These are phyloP conservation scores for Aricia artaxerxes DNA, from an alignment of 2,888 invertebrate genomes.

Conservation along the genomic window DNA sequence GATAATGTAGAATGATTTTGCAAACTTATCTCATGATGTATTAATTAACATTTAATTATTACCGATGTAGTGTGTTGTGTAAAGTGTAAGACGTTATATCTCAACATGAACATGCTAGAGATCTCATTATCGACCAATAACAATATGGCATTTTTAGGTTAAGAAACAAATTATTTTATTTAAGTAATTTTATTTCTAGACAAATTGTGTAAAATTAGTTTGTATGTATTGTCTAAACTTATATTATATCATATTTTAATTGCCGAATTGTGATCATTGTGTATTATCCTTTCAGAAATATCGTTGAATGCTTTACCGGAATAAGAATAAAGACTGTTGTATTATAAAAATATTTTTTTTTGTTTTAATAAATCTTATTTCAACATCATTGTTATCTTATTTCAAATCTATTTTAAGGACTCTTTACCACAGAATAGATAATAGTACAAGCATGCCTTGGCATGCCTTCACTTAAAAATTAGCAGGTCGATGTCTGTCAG, in stretches of 20 bases:
- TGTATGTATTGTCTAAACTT: constrained; percentile 53
- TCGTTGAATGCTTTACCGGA: constrained; percentile 74
- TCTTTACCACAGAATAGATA: too few species aligned
- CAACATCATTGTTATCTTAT: constrained; percentile 47
- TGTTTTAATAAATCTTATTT: constrained; percentile 69
- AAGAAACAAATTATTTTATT: constrained; percentile 61
- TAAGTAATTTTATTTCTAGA: constrained; percentile 56
- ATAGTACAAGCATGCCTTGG: too few species aligned
- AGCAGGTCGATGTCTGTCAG: too few species aligned
- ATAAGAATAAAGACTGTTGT: constrained; percentile 81
- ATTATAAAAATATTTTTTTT: constrained; percentile 70
- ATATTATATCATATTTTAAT: constrained; percentile 46
- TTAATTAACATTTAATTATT: constrained; percentile 64
- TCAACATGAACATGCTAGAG: constrained; percentile 72
- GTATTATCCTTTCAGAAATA: constrained; percentile 59
- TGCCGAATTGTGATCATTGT: constrained; percentile 67
- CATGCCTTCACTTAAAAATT: too few species aligned
- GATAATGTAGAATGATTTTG: constrained; percentile 66
- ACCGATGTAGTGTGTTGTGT: constrained; percentile 64
- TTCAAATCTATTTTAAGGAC: background rate
- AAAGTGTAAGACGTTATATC: constrained; percentile 64
- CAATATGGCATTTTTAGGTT: constrained; percentile 79
- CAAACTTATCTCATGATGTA: constrained; percentile 58
- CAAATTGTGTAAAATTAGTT: constrained; percentile 46
- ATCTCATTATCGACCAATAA: constrained; percentile 80